Evolutionary conservation across 2,888 invertebrate genomes (phyloP), one percentile per base, ranked within the genome.

Genomic region (Altica lythri): DNA sequence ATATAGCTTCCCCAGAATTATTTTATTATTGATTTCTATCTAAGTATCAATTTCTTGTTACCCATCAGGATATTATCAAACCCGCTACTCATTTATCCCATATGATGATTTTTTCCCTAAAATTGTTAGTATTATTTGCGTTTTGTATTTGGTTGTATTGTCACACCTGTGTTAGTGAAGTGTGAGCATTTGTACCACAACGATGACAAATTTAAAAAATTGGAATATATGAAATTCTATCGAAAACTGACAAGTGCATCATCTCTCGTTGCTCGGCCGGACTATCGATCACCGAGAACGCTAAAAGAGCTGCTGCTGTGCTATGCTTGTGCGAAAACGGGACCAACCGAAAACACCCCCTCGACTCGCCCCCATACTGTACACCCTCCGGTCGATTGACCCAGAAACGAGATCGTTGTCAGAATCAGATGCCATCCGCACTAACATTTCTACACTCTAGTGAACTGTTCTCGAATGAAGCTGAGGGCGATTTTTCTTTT

Each of bases 381-480:
- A 22, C 40, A 40, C 14, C 30, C 32, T 22, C 32, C 29, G 49
- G 53, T 47, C 29, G 52, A 50, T 49, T 59, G 55, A 55, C 59
- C 59, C 40, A 59, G 55, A 55, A 59, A 34, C 53, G 46, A 53
- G 47, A 53, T 47, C 51, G 45, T 56, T 56, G 48, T 53, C 35
- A 40, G 49, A 49, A 49, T 57, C 57, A 48, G 43, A 57, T 43
- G 47, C 53, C 53, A 51, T 30, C 53, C 50, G 48, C 48, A 43
- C 53, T 25, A 22, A 17, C 30, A 17, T 30, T n/a, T 22, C 16
- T 10, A 10, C 37, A 37, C 30, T 30, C 30, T 30, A 13, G 30
- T 12, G 30, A 16, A n/a, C n/a, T n/a, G 6, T 8, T 34, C 16
- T 16, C 16, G n/a, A n/a, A n/a, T n/a, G n/a, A n/a, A 34, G 34